Evolutionary conservation across 2,888 invertebrate species (phyloP).

Genomic region (Chrysolina haemoptera): DNA sequence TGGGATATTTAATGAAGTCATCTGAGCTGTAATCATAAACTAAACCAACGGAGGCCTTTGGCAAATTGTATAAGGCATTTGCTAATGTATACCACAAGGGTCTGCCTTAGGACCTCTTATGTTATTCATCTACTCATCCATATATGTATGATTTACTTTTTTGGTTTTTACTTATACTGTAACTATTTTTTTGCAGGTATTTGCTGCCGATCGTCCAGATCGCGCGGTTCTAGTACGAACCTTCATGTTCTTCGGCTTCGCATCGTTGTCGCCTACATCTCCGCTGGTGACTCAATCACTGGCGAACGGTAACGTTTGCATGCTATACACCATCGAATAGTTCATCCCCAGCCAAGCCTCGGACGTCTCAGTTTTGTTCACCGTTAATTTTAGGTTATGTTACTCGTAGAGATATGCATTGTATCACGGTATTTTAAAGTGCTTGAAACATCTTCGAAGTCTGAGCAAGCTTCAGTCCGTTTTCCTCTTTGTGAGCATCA

Average conservation of each 20-base stretch:
- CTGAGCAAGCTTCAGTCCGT: neutral
- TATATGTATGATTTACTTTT: neutral
- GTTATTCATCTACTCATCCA: too few relatives aligned
- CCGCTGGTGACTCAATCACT: conserved; percentile 78
- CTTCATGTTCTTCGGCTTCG: conserved; percentile 98
- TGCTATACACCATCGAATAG: conserved; percentile 70
- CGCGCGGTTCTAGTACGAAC: conserved; percentile 91
- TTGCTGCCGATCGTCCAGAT: conserved; percentile 79
- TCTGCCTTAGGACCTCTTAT: too few relatives aligned
- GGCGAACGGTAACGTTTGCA: conserved; percentile 67
- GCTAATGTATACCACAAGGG: too few relatives aligned
- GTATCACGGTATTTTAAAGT: neutral
- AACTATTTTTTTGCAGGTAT: conserved; percentile 61
- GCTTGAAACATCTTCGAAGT: neutral
- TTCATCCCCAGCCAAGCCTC: conserved; percentile 64
- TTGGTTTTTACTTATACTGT: neutral
- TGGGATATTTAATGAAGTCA: too few relatives aligned
- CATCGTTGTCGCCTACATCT: conserved; percentile 87
- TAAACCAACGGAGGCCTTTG: too few relatives aligned
- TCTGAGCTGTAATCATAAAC: too few relatives aligned
- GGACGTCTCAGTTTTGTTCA: conserved; percentile 57
- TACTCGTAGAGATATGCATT: neutral
- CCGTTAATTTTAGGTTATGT: conserved; percentile 22
- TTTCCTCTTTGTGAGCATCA: neutral
- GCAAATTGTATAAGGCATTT: too few relatives aligned